Evolutionary conservation across 2,113 vertebrate genomes (phyloP).

Genomic region (Cairina moschata): DNA sequence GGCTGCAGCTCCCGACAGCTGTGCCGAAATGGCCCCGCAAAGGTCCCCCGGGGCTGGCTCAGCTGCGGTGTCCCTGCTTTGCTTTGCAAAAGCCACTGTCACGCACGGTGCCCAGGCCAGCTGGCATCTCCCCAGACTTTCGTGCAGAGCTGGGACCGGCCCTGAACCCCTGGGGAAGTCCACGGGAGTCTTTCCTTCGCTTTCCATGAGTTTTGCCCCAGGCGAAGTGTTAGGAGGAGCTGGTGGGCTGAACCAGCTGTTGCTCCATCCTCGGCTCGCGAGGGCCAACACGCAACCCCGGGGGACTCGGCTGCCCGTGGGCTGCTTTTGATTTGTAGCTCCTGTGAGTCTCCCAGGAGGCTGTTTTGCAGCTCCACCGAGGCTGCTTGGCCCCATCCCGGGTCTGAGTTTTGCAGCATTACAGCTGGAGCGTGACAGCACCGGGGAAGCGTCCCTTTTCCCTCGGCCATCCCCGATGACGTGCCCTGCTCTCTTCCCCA

Average conservation of each 20-base stretch:
- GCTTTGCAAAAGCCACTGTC: conserved; percentile 9
- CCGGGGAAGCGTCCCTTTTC: background rate
- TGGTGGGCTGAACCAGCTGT: conserved; percentile 13
- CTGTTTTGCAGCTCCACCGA: background rate
- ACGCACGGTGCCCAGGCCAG: conserved; percentile 37
- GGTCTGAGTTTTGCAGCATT: background rate
- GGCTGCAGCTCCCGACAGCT: background rate
- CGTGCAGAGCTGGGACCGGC: background rate
- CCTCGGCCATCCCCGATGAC: accelerated
- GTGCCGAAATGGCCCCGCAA: background rate
- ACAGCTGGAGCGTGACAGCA: background rate
- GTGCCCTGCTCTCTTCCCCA: background rate
- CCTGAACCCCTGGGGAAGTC: background rate
- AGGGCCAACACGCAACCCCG: background rate
- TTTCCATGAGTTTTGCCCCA: conserved; percentile 59
- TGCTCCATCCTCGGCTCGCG: conserved; percentile 49
- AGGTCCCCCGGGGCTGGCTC: background rate
- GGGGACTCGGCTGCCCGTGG: background rate
- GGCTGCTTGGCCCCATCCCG: background rate
- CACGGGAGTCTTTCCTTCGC: conserved; percentile 47
- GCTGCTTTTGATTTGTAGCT: conserved; percentile 38
- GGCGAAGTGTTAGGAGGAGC: conserved; percentile 27
- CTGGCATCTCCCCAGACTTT: conserved; percentile 45
- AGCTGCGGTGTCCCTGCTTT: accelerated
- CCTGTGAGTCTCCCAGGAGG: background rate